These are phyloP conservation scores for Pseudotriccus pelzelni DNA, from an alignment of 2,797 vertebrate genomes.

Conservation along the genomic window DNA sequence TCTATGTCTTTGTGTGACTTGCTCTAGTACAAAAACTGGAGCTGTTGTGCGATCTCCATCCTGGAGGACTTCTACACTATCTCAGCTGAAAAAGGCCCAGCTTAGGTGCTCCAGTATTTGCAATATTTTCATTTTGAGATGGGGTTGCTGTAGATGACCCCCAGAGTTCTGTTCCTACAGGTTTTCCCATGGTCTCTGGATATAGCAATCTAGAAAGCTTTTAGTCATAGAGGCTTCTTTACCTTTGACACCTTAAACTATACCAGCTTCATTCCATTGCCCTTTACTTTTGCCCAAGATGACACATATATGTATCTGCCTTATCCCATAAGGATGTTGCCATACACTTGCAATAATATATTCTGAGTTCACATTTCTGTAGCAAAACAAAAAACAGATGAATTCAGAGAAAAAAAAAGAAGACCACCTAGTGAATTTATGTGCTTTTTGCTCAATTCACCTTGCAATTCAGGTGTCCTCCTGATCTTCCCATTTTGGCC, in stretches of 20 bases:
- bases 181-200: not conserved
- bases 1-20: not conserved
- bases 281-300: not conserved
- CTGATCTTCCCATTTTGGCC: not conserved
- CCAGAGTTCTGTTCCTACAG: not conserved
- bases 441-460: not conserved
- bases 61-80: not conserved
- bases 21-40: not conserved
- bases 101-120: not conserved
- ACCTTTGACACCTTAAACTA: not conserved
- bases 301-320: fast-evolving
- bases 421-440: not conserved
- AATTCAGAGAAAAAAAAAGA: not conserved
- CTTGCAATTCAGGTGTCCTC: not conserved
- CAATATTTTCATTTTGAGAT: not conserved
- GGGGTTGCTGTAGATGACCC: not conserved
- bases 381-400: not conserved
- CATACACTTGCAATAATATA: not conserved
- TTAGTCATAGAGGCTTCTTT: not conserved
- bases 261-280: not conserved
- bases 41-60: not conserved
- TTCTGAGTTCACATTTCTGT: not conserved
- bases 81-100: not conserved
- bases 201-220: not conserved
- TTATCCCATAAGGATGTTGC: not conserved